phyloP scores from a whole-genome alignment of 2,888 invertebrate genomes.

The Silvanus unidentatus region DNA sequence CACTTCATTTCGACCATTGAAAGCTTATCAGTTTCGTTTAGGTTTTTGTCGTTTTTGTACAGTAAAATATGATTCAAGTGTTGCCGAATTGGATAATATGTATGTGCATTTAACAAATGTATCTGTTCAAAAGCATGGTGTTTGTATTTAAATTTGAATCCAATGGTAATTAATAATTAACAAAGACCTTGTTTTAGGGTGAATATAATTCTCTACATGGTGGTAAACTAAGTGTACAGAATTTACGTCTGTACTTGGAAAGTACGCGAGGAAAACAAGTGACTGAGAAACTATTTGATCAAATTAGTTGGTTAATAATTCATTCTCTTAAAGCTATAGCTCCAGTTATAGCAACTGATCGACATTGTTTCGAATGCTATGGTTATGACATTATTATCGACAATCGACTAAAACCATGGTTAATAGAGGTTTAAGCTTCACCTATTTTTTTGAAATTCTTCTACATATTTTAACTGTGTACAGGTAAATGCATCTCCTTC shows the following conservation, averaged over 20 bases:
- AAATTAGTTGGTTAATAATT: slow-evolving; percentile 84
- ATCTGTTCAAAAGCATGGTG: slow-evolving; percentile 95
- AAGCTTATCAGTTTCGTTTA: slow-evolving; percentile 85
- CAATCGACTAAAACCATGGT: slow-evolving; percentile 88
- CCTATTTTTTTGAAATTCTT: too few relatives aligned
- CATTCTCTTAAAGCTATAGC: slow-evolving; percentile 91
- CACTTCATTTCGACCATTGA: slow-evolving; percentile 87
- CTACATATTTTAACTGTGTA: slow-evolving; percentile 2
- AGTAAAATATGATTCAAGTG: slow-evolving; percentile 87
- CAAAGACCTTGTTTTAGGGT: slow-evolving; percentile 51
- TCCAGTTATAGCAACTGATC: slow-evolving; percentile 87
- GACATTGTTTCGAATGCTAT: slow-evolving; percentile 90
- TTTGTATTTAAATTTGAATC: slow-evolving; percentile 43
- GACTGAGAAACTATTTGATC: slow-evolving; percentile 81
- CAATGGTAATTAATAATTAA: background rate
- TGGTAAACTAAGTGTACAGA: slow-evolving; percentile 90
- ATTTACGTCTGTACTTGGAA: slow-evolving; percentile 82
- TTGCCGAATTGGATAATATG: slow-evolving; percentile 83
- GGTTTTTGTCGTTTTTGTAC: slow-evolving; percentile 96
- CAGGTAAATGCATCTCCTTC: slow-evolving; percentile 94
- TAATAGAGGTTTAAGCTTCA: slow-evolving; percentile 61
- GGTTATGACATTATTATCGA: slow-evolving; percentile 97
- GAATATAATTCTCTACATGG: slow-evolving; percentile 93
- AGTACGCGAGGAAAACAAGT: slow-evolving; percentile 84
- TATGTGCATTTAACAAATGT: slow-evolving; percentile 95